phyloP scores from a whole-genome alignment of 2,113 vertebrate genomes.

The Crotalus viridis region DNA sequence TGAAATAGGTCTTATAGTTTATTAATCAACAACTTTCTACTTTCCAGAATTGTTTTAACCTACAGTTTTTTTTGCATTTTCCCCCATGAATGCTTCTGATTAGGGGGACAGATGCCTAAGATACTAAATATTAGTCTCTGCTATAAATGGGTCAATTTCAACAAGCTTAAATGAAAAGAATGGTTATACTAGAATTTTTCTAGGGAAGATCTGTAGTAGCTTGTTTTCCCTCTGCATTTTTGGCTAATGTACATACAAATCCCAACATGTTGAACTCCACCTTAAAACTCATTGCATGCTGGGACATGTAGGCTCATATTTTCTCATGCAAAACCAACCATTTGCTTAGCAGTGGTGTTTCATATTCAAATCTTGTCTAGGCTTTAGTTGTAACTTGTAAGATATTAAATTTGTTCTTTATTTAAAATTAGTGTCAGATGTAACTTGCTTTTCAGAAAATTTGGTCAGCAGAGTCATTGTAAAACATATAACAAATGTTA shows the following conservation, averaged over 20 bases:
- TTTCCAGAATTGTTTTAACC: background rate
- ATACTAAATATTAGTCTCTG: background rate
- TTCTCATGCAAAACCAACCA: background rate
- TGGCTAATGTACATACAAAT: conserved; percentile 22
- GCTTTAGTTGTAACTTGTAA: conserved; percentile 46
- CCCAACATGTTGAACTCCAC: background rate
- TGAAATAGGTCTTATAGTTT: background rate
- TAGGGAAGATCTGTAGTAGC: background rate
- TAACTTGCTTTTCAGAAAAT: background rate
- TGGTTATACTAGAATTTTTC: conserved; percentile 18
- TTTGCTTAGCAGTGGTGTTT: conserved; percentile 5
- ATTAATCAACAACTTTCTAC: background rate
- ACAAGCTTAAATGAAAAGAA: conserved; percentile 4
- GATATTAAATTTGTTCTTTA: background rate
- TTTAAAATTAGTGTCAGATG: background rate
- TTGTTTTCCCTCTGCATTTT: conserved; percentile 12
- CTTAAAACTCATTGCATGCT: background rate
- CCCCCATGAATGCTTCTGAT: background rate
- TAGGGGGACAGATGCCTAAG: background rate
- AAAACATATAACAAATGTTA: background rate
- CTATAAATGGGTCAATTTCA: background rate
- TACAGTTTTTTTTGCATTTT: background rate
- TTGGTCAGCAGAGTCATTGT: background rate
- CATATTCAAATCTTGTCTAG: background rate
- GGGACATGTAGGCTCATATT: conserved; percentile 13